Base-by-base conservation (phyloP, 2,113 vertebrate species). In the Onychorhynchus coronatus region DNA sequence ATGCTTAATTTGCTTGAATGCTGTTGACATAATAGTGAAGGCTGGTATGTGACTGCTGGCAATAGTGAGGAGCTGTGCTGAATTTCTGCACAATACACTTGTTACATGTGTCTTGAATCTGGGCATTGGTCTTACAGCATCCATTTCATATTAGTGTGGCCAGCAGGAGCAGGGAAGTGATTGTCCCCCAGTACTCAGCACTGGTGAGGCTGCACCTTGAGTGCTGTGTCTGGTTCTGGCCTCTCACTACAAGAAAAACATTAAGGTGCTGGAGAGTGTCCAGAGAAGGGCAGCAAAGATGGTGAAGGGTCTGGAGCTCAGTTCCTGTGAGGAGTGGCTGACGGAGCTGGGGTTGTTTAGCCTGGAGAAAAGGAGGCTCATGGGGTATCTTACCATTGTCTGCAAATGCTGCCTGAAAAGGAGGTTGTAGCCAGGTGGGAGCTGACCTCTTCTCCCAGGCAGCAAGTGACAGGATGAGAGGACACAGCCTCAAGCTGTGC, bases 401-500 rank as follows among this genome's bases (percentile, higher is more conserved):
- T 46, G 11, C 17, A 62, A 2, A 25, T 52, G 50, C 14, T 62
- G 2, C 20, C 55, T 76, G 47, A 35, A 53, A 53, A 39, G 30
- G 39, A 30, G 30, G 7, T 0, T 27, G 14, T 31, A 61, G 28
- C 13, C 24, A 41, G 53, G 5, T 68, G 53, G 23, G 46, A 20
- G 5, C 59, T 0, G 0, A 17, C 47, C 39, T 33, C 31, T 62
- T 76, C 22, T 90, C 21, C 17, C 18, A 49, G 41, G 14, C 47
- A 42, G 1, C 31, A 21, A 56, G 17, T 0, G 0, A 8, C 2
- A n/a, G 63, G 21, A 31, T 0, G 0, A 55, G 25, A 55, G 63
- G 56, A 23, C 5, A 2, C 42, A 23, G 47, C 56, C 55, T 90
- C 31, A 35, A 2, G 12, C 52, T 63, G 41, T 31, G 30, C 41